phyloP scores from a whole-genome alignment of 2,797 vertebrate species.

The Rhabdophis nuchalis region DNA sequence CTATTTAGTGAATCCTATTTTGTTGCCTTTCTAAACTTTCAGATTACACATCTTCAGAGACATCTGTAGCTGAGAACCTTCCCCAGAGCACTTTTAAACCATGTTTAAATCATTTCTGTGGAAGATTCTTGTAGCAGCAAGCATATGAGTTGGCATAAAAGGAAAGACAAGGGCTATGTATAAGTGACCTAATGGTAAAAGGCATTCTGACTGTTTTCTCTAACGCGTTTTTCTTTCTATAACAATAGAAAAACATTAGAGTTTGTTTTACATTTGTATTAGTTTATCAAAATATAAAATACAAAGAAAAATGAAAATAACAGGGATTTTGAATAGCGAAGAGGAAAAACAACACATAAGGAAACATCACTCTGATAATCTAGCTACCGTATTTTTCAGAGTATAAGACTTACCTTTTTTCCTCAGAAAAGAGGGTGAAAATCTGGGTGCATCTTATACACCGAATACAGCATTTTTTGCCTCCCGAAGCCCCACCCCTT shows the following conservation, averaged over 20 bases:
- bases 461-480: too few species aligned
- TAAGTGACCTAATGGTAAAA: not conserved
- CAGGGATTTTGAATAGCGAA: not conserved
- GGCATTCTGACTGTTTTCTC: not conserved
- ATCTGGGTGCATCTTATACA: too few species aligned
- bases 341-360: not conserved
- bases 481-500: too few species aligned
- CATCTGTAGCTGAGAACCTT: not conserved
- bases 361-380: not conserved
- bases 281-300: not conserved
- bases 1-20: not conserved
- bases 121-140: not conserved
- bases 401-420: too few species aligned
- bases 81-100: not conserved
- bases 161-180: not conserved
- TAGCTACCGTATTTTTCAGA: too few species aligned
- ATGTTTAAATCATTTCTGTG: not conserved
- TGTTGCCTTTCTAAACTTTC: not conserved
- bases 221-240: not conserved
- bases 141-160: not conserved
- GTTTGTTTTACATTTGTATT: not conserved
- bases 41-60: not conserved
- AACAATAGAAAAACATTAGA: not conserved
- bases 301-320: not conserved
- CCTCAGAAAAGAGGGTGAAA: too few species aligned